These are phyloP conservation scores for Ptychodera flava DNA, from an alignment of 35 echinoderm and acorn worm genomes.

Conservation along the genomic window DNA sequence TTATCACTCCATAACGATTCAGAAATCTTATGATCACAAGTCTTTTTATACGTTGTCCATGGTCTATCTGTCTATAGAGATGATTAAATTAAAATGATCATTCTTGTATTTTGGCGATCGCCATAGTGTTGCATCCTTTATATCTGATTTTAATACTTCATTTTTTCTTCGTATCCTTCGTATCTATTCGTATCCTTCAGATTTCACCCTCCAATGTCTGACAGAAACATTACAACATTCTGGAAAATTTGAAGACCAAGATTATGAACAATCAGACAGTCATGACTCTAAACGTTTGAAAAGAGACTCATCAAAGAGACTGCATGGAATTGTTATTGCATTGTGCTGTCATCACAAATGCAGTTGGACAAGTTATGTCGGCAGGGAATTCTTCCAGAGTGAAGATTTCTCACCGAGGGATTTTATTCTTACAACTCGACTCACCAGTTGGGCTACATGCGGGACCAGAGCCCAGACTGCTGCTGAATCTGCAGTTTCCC, in stretches of 20 bases:
- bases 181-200: too few relatives aligned
- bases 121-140: too few relatives aligned
- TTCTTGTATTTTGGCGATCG: too few relatives aligned
- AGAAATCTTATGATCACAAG: too few relatives aligned
- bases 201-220: background rate
- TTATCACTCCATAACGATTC: too few relatives aligned
- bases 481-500: too few relatives aligned
- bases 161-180: too few relatives aligned
- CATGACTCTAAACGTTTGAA: background rate
- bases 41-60: too few relatives aligned
- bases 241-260: too few relatives aligned
- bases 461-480: constrained; percentile 29
- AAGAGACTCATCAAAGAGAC: background rate
- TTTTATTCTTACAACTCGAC: constrained; percentile 37
- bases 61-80: too few relatives aligned
- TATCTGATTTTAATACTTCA: too few relatives aligned
- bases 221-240: background rate
- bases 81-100: too few relatives aligned
- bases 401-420: constrained; percentile 40
- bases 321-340: constrained; percentile 41
- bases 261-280: background rate
- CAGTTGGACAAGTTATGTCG: constrained; percentile 55
- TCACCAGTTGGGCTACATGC: constrained; percentile 78
- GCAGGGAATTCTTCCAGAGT: constrained; percentile 40
- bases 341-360: constrained; percentile 82